These are phyloP conservation scores for Grallaria varia DNA, from an alignment of 2,113 vertebrate genomes.

Conservation along the genomic window DNA sequence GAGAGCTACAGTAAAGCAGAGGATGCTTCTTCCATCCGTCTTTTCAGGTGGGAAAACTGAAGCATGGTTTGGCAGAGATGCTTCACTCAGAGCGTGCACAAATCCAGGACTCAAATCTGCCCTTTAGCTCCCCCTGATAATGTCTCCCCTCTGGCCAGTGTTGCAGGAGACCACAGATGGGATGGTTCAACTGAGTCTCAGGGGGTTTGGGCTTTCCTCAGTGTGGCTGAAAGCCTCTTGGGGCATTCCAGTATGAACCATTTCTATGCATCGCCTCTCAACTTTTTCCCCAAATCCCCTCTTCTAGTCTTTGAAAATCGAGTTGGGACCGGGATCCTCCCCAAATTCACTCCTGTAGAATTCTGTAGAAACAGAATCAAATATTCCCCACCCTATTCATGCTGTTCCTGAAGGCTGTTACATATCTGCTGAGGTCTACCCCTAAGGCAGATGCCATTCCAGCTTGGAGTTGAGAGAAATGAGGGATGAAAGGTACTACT, in stretches of 20 bases:
- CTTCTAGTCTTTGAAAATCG: background rate
- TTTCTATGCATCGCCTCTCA: background rate
- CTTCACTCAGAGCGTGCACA: background rate
- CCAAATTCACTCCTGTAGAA: background rate
- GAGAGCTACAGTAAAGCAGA: background rate
- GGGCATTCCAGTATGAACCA: background rate
- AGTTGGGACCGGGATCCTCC: background rate
- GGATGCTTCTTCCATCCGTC: background rate
- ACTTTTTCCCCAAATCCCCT: background rate
- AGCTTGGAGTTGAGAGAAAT: background rate
- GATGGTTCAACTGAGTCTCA: background rate
- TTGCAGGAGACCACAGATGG: background rate
- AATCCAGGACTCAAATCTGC: background rate
- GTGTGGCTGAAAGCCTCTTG: background rate
- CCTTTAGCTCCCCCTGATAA: background rate
- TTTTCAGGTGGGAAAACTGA: background rate
- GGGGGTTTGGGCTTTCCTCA: background rate
- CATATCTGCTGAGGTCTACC: accelerated
- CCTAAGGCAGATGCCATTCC: background rate
- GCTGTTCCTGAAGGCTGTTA: background rate
- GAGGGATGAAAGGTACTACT: background rate
- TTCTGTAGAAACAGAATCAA: background rate
- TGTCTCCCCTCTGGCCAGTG: background rate
- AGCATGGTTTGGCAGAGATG: background rate
- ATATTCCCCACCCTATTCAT: background rate